Base-by-base conservation (phyloP, 2,888 invertebrate genomes). In the Acleris sparsana region DNA sequence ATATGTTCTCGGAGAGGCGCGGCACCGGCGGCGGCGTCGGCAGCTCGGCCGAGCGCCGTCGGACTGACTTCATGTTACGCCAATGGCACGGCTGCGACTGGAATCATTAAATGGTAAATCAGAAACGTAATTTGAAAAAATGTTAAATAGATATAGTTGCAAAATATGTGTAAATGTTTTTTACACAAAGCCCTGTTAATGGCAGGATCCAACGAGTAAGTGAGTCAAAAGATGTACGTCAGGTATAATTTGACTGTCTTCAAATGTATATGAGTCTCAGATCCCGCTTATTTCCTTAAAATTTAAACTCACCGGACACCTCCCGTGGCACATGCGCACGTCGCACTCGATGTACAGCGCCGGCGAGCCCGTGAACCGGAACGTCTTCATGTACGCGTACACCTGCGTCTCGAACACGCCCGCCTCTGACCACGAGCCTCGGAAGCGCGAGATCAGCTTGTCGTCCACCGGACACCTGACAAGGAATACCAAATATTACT, bases 261-360 rank as follows among this genome's bases (percentile, higher is more conserved):
- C 5, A 25, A 5, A 25, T 25, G 25, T 25, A 5, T 6, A 25
- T 25, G 25, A 1, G 25, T 25, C 25, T 25, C 25, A 25, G 6
- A 25, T 25, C 25, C 1, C 25, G 6, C 6, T 25, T 6, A 25
- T 22, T 22, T 22, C 22, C 22, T 22, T 22, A 22, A 22, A 22
- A 22, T 2, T 2, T 2, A 22, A 91, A 46, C 95, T 95, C 87
- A 98, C 98, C 77, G 98, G 98, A 93, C 98, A 98, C 75, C 97
- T 93, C 69, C 98, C 98, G 85, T 98, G 98, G 84, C 98, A 98
- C 98, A 98, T 98, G 74, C 98, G 93, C 43, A 98, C 98, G 86
- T 98, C 98, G 79, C 98, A 98, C 89, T 98, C 98, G 69, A 98
- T 97, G 84, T 98, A 98, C 5, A 98, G 94, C 6, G 98, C 98